A percentile compares a stretch with the other conserved stretches of the same genome.
phyloP scores from a whole-genome alignment of 2,888 invertebrate genomes.

The Ennomos fuscantarius region DNA sequence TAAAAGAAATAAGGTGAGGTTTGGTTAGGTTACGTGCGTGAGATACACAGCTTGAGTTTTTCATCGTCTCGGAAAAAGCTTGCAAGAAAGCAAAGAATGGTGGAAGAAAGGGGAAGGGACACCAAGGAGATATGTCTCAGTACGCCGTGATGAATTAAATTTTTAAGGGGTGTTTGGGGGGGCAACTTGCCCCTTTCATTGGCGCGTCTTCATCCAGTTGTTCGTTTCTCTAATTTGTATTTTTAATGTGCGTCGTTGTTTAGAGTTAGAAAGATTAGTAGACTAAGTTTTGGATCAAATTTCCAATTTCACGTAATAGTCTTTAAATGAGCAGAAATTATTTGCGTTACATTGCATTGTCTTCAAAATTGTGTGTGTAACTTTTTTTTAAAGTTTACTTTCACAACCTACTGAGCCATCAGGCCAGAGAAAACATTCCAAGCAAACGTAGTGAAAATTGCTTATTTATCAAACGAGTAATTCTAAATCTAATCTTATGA shows the following conservation, averaged over 20 bases:
- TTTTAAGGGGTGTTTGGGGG: constrained; percentile 80
- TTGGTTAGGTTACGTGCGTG: constrained; percentile 27
- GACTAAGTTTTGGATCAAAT: constrained; percentile 2
- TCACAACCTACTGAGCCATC: too few relatives aligned
- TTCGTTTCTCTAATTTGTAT: constrained; percentile 78
- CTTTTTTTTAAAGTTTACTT: too few relatives aligned
- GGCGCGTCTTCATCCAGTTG: constrained; percentile 77
- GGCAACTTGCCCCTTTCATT: constrained; percentile 72
- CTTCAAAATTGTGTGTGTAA: too few relatives aligned
- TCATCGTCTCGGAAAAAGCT: constrained; percentile 75
- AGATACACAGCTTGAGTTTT: constrained; percentile 58
- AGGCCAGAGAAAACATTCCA: too few relatives aligned
- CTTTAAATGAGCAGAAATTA: neutral
- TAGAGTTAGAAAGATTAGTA: constrained; percentile 24
- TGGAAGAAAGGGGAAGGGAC: constrained; percentile 80
- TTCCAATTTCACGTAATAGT: neutral
- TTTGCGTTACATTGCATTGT: neutral
- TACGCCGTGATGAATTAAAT: constrained; percentile 83
- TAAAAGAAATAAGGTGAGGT: constrained; percentile 8
- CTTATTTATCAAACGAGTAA: too few relatives aligned
- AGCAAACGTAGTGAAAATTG: too few relatives aligned
- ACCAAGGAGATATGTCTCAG: constrained; percentile 80
- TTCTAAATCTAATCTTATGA: too few relatives aligned
- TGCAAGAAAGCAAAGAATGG: constrained; percentile 84
- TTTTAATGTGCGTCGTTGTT: constrained; percentile 55